phyloP scores from a whole-genome alignment of 2,888 invertebrate species.

The Danaus chrysippus region DNA sequence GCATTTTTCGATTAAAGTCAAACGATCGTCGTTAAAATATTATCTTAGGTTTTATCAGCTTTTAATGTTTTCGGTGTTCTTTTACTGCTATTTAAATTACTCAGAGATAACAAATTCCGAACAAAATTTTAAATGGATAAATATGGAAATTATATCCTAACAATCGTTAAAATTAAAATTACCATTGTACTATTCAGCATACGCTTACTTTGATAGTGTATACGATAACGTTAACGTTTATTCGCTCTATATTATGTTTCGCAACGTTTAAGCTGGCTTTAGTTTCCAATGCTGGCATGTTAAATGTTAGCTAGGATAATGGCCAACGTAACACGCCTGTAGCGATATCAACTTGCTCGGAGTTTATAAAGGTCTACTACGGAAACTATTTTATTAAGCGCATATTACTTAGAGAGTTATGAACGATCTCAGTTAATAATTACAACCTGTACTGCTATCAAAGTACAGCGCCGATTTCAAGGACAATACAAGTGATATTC shows the following conservation, averaged over 20 bases:
- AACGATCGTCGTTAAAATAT: conserved; percentile 11
- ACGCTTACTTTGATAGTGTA: not conserved
- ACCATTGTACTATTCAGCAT: not conserved
- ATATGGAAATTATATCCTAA: not conserved
- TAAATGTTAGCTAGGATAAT: conserved; percentile 22
- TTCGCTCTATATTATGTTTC: conserved; percentile 18
- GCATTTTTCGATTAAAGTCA: conserved; percentile 22
- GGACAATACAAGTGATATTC: no score
- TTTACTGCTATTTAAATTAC: not conserved
- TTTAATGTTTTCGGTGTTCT: not conserved
- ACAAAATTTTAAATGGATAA: not conserved
- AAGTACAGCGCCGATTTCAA: not conserved
- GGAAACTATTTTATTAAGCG: conserved; percentile 17
- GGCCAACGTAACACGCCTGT: conserved; percentile 20
- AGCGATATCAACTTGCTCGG: conserved; percentile 16
- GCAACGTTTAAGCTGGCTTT: conserved; percentile 22
- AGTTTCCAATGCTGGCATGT: conserved; percentile 22
- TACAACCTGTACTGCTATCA: conserved; percentile 1
- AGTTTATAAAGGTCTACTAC: conserved; percentile 18
- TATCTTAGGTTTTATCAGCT: conserved; percentile 9
- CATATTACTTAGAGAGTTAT: conserved; percentile 16
- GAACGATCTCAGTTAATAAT: conserved; percentile 12
- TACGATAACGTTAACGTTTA: conserved; percentile 7
- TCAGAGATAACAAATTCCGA: not conserved
- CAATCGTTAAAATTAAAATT: no score